These are phyloP conservation scores for Ramphastos sulfuratus DNA, from an alignment of 2,113 vertebrate species.

Conservation along the genomic window DNA sequence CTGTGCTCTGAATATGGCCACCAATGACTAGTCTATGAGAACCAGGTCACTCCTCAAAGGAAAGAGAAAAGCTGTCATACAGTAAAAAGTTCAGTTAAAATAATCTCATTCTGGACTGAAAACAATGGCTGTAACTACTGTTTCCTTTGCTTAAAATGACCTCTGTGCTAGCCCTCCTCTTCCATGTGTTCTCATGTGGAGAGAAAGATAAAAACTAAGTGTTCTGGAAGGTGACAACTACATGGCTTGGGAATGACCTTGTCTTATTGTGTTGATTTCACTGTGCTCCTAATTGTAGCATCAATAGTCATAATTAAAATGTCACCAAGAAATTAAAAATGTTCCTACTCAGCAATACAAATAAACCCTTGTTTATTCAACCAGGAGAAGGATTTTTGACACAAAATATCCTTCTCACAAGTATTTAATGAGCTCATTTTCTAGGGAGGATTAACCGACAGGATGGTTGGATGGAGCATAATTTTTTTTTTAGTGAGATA, in stretches of 20 bases:
- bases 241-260: not conserved
- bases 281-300: not conserved
- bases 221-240: not conserved
- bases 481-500: slow-evolving; percentile 51
- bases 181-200: not conserved
- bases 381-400: not conserved
- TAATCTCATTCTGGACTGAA: not conserved
- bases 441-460: slow-evolving; percentile 32
- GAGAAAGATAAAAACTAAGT: not conserved
- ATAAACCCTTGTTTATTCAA: slow-evolving; percentile 33
- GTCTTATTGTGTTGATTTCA: not conserved
- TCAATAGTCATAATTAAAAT: slow-evolving; percentile 4
- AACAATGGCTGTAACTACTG: not conserved
- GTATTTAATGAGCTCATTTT: slow-evolving; percentile 58
- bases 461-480: slow-evolving; percentile 43
- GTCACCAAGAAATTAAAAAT: not conserved
- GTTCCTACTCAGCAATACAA: not conserved
- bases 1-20: not conserved
- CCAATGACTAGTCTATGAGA: not conserved
- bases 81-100: not conserved
- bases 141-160: not conserved
- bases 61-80: not conserved
- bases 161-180: not conserved
- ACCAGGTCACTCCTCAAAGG: not conserved
- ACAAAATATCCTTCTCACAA: slow-evolving; percentile 20